A percentile compares a stretch with the other conserved stretches of the same genome.
Conservation (phyloP, 2,113 vertebrate genomes). For the Peromyscus leucopus region DNA sequence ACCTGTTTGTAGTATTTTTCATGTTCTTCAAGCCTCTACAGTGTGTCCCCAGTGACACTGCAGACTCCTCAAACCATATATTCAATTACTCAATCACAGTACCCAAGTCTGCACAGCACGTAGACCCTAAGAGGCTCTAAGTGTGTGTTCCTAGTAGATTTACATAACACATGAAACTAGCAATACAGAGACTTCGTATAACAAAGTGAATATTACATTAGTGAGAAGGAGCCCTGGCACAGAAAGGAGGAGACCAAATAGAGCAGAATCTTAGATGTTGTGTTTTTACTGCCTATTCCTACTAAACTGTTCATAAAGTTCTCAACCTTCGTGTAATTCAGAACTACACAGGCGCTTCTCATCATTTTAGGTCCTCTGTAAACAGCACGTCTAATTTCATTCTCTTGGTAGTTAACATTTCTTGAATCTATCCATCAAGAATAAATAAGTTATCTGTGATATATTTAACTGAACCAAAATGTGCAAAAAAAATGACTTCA, state of each 20-base stretch:
- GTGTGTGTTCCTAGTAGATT: neutral
- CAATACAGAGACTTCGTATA: neutral
- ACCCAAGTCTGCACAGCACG: neutral
- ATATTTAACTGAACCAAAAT: neutral
- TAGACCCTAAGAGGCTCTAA: neutral
- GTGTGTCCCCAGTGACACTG: neutral
- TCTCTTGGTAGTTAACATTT: neutral
- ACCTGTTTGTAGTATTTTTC: neutral
- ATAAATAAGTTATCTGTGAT: neutral
- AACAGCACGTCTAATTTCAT: neutral
- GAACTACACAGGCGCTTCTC: neutral
- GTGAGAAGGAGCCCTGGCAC: neutral
- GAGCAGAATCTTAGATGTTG: neutral
- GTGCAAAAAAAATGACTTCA: neutral
- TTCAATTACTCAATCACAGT: neutral
- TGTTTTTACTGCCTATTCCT: neutral
- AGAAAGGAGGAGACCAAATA: neutral
- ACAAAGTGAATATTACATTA: slow-evolving; percentile 10
- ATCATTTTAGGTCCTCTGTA: neutral
- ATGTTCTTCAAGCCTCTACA: neutral
- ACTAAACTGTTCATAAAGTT: neutral
- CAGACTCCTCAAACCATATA: neutral
- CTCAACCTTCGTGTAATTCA: neutral
- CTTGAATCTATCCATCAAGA: neutral
- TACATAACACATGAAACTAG: neutral